These are phyloP conservation scores for Sapajus apella DNA, from an alignment of 2,113 vertebrate genomes.

Conservation along the genomic window DNA sequence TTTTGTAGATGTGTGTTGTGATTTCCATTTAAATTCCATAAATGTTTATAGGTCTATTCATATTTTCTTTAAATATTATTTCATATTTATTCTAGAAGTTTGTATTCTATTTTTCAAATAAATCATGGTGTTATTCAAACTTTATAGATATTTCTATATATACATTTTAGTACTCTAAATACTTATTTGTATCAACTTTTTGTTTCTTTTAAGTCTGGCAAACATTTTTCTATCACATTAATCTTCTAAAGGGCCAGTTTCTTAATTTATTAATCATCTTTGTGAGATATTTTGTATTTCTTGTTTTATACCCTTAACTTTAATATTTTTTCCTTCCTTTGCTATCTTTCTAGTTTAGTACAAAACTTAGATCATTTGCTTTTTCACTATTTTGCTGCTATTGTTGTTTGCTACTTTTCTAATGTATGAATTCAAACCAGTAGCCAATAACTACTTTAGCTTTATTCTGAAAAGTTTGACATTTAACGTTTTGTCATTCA, in stretches of 20 bases:
- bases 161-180: neutral
- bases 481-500: neutral
- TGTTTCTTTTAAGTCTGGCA: neutral
- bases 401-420: neutral
- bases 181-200: neutral
- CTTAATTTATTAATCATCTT: neutral
- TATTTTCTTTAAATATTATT: neutral
- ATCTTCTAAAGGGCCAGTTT: neutral
- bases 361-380: neutral
- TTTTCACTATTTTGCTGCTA: neutral
- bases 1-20: neutral
- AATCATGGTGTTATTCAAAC: neutral
- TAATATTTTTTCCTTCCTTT: neutral
- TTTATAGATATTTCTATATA: neutral
- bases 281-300: neutral
- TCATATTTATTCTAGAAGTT: neutral
- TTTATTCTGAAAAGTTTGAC: neutral
- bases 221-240: neutral
- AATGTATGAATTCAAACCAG: neutral
- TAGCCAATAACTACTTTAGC: neutral
- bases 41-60: neutral
- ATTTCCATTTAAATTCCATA: neutral
- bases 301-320: neutral
- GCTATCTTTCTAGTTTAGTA: neutral
- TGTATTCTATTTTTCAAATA: neutral